These are phyloP conservation scores for Aphidius gifuensis DNA, from an alignment of 1,140 invertebrate genomes.

Conservation along the genomic window DNA sequence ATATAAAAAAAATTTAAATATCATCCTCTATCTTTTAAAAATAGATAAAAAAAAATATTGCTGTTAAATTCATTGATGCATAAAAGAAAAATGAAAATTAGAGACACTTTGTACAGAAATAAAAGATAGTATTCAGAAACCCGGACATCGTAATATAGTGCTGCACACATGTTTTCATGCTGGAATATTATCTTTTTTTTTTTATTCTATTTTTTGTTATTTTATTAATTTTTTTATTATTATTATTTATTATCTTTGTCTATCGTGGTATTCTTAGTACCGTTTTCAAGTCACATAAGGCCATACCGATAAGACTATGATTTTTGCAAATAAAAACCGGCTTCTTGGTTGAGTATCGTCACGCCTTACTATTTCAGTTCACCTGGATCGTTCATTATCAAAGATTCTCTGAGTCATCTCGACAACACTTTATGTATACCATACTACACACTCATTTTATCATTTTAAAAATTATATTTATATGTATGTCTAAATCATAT, in stretches of 20 bases:
- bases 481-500: too few relatives aligned
- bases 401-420: constrained; percentile 19
- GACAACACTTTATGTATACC: neutral
- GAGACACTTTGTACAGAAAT: neutral
- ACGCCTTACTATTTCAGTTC: constrained; percentile 9
- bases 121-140: too few relatives aligned
- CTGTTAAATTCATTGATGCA: neutral
- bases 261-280: neutral
- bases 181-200: too few relatives aligned
- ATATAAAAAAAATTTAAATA: too few relatives aligned
- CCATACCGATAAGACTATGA: constrained; percentile 13
- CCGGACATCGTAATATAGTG: too few relatives aligned
- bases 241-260: neutral
- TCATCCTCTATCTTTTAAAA: too few relatives aligned
- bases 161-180: too few relatives aligned
- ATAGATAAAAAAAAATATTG: neutral
- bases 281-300: constrained; percentile 15
- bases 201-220: too few relatives aligned
- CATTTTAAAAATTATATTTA: too few relatives aligned
- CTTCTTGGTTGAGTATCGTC: constrained; percentile 9
- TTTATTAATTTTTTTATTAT: too few relatives aligned
- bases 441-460: too few relatives aligned
- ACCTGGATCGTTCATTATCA: constrained; percentile 3
- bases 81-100: constrained; percentile 1
- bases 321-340: constrained; percentile 19